phyloP scores from a whole-genome alignment of 2,888 invertebrate genomes.

The Nebria salina region DNA sequence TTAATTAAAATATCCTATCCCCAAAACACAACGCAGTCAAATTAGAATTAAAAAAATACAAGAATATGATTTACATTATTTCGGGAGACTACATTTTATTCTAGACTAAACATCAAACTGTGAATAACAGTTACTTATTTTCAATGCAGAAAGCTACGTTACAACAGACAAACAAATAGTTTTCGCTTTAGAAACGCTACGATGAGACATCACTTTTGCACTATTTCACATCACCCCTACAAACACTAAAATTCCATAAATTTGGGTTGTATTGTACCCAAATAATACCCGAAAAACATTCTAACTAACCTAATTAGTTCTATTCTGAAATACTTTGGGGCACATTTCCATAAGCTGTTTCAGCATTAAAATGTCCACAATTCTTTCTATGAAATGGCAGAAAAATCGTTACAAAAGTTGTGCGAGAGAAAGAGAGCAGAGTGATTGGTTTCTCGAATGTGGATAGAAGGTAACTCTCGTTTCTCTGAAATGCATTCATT shows the following conservation, averaged over 20 bases:
- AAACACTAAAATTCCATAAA: background rate
- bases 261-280: background rate
- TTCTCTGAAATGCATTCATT: constrained; percentile 24
- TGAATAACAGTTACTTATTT: background rate
- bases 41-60: too few relatives aligned
- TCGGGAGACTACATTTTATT: too few relatives aligned
- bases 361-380: constrained; percentile 2
- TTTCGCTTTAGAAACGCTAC: background rate
- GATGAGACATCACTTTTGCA: background rate
- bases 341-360: constrained; percentile 6
- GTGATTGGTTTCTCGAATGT: constrained; percentile 27
- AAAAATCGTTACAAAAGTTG: constrained; percentile 21
- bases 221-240: background rate
- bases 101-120: too few relatives aligned
- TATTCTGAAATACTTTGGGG: constrained; percentile 7
- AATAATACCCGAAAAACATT: background rate
- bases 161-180: background rate
- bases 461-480: background rate
- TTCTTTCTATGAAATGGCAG: constrained; percentile 11
- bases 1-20: too few relatives aligned
- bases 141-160: background rate
- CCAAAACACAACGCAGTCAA: too few relatives aligned
- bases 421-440: background rate
- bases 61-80: too few relatives aligned
- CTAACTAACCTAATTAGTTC: constrained; percentile 2